Base-by-base conservation (phyloP, 2,888 invertebrate genomes). In the Baronia brevicornis region DNA sequence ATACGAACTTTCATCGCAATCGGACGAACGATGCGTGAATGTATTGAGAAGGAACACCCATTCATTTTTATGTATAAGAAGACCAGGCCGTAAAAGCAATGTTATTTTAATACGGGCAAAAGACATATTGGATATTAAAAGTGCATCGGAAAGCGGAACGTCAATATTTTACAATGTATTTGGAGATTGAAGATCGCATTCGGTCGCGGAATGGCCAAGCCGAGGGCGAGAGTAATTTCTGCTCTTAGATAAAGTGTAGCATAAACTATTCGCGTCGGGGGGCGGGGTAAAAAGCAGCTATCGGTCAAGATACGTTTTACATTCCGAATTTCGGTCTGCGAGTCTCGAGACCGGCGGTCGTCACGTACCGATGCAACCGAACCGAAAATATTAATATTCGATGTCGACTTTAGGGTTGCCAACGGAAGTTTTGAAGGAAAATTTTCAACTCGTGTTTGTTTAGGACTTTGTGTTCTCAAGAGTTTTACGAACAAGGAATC, bases 321-420 rank as follows among this genome's bases (percentile, higher is more conserved):
- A 48, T 54, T 47, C 36, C 20, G n/a, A 20, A 21, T 11, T 14
- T 10, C 42, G 35, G 28, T 31, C 32, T 33, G 29, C 31, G 33
- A 43, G 44, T 36, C 46, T 49, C 55, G 50, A 47, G 36, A 15
- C 11, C 12, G 15, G 6, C 15, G 31, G 12, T 19, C 31, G 19
- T 27, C 33, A 22, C 33, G 26, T 28, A 18, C 33, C 45, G 39
- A 40, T 47, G 52, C 41, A 40, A 27, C 31, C 42, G 24, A 31
- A 32, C 49, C 41, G 35, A 46, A 48, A 62, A 62, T 65, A 69
- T 70, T 66, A 68, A 70, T 70, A 69, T 62, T 61, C 53, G 40
- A 60, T 56, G 50, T 27, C 22, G 15, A n/a, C 25, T 27, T n/a
- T 28, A 43, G 45, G 44, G 42, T 37, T 40, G 39, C 25, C n/a